Base-by-base conservation (phyloP, 1,140 invertebrate genomes). In the Camponotus pennsylvanicus region DNA sequence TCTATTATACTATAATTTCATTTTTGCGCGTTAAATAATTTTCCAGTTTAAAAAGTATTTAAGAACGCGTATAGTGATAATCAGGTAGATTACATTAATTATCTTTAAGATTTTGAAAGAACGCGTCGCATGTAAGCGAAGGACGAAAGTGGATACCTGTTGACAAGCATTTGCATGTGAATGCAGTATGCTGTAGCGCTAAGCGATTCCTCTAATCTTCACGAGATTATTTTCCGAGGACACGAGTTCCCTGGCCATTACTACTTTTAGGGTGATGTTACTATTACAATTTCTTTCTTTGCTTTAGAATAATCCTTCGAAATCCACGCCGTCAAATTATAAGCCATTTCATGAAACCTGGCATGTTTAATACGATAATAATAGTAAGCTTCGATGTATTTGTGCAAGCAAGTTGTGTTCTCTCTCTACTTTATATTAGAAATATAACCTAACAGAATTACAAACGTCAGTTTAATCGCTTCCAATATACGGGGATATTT, bases 131-230 rank as follows among this genome's bases (percentile, higher is more conserved):
- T 61, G 69, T 78, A 87, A 89, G 83, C 45, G 61, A 79, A 89
- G 73, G 73, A 63, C 85, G 57, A 79, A 89, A 80, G 45, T 37
- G 73, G 86, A 73, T 91, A 91, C 91, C 89, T 91, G 92, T 93
- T 92, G 92, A 93, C 92, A 91, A 89, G 89, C 61, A 92, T 93
- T 93, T 92, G 92, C 92, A 93, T 92, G 85, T 91, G 92, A 93
- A 93, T 92, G 78, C 89, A 64, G 66, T 76, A 71, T 85, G 86
- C 89, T 89, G 83, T 88, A 73, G 83, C 69, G 52, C 69, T 86
- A 89, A 90, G 73, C 86, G 88, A 90, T 71, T 90, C 77, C 61
- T 85, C 90, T 92, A 90, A 92, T 91, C 90, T 86, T 70, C 75
- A 63, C 40, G 85, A 90, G 91, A 92, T 92, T 92, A 89, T 91